phyloP scores from a whole-genome alignment of 2,113 vertebrate species.

The Clarias batrachus region DNA sequence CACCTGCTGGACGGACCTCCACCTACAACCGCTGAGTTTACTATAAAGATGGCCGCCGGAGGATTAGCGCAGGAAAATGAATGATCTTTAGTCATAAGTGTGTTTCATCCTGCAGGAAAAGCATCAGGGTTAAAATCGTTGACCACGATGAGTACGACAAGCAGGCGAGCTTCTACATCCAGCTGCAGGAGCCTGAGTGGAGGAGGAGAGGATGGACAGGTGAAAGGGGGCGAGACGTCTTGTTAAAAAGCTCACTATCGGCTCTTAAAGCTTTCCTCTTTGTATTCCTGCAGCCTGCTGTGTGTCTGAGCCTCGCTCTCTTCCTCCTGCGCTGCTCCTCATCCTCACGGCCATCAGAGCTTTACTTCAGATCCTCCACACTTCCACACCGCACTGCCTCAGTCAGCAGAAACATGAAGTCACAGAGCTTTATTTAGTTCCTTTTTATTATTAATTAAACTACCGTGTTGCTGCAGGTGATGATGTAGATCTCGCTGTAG shows the following conservation, averaged over 20 bases:
- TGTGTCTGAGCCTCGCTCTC: slow-evolving; percentile 33
- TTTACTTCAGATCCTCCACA: slow-evolving; percentile 35
- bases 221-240: slow-evolving; percentile 73
- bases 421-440: neutral
- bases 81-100: slow-evolving; percentile 45
- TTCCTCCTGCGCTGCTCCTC: slow-evolving; percentile 60
- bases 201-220: slow-evolving; percentile 89
- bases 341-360: slow-evolving; percentile 71
- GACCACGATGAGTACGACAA: slow-evolving; percentile 95
- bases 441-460: neutral
- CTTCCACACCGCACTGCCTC: neutral
- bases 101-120: slow-evolving; percentile 88
- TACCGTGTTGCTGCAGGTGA: neutral
- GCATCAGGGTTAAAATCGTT: slow-evolving; percentile 86
- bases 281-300: slow-evolving; percentile 54
- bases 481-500: neutral
- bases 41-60: neutral
- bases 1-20: slow-evolving; percentile 13
- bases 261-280: slow-evolving; percentile 54
- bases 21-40: neutral
- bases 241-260: slow-evolving; percentile 55
- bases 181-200: slow-evolving; percentile 91
- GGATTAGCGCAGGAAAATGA: neutral
- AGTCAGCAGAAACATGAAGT: neutral
- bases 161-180: slow-evolving; percentile 91